A percentile compares a stretch with the other conserved stretches of the same genome.
These are phyloP conservation scores for Amblyopsis rosae DNA, from an alignment of 2,113 vertebrate genomes.

Conservation along the genomic window DNA sequence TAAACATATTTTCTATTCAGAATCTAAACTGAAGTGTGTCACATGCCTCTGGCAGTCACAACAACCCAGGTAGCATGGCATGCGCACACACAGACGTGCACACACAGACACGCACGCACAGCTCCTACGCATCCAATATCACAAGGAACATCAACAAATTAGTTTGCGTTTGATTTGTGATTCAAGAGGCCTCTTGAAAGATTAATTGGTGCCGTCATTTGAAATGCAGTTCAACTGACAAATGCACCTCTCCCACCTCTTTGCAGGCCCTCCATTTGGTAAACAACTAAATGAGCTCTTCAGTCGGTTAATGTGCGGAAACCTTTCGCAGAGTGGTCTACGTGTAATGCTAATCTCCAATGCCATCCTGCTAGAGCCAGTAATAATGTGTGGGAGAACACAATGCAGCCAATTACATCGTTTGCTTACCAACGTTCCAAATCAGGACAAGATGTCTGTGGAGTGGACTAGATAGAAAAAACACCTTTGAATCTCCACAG, in stretches of 20 bases:
- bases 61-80: not conserved
- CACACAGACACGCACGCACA: not conserved
- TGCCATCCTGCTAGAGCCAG: constrained; percentile 28
- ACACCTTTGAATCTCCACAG: constrained; percentile 36
- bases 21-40: no score
- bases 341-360: constrained; percentile 19
- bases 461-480: constrained; percentile 33
- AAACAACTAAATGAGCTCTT: constrained; percentile 24
- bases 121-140: constrained; percentile 28
- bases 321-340: constrained; percentile 1
- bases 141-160: constrained; percentile 23
- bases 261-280: constrained; percentile 19
- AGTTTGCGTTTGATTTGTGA: constrained; percentile 31
- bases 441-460: constrained; percentile 46
- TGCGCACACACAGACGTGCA: not conserved
- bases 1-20: no score
- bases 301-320: constrained; percentile 27
- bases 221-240: constrained; percentile 19
- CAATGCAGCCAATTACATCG: constrained; percentile 42
- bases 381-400: constrained; percentile 32
- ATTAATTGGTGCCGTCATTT: not conserved
- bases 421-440: constrained; percentile 18
- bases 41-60: no score
- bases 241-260: constrained; percentile 7
- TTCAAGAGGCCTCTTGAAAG: constrained; percentile 17